Base-by-base conservation (phyloP, 2,113 vertebrate species). In the Edolisoma coerulescens region DNA sequence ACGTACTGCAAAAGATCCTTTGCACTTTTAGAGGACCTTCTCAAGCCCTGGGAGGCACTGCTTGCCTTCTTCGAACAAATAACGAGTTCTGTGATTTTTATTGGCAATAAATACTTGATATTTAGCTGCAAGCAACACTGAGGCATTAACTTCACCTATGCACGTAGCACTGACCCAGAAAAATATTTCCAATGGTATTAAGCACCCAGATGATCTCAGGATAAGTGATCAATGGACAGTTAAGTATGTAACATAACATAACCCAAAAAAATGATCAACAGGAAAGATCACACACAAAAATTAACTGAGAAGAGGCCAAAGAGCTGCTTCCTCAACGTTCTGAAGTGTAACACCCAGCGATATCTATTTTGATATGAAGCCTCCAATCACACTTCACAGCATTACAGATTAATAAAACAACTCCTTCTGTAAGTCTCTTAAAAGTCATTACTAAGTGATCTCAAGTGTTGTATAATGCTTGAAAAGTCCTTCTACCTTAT, bases 271-370 rank as follows among this genome's bases (percentile, higher is more conserved):
- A 95, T 39, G 74, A 86, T 67, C 89, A 96, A 86, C 75, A 50
- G 84, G 95, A 82, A 95, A 89, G 82, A 81, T 94, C 84, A 94
- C 74, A 95, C 90, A 85, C 85, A 91, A 78, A 93, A 96, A 87
- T 83, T 90, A 85, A 93, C 90, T 75, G 57, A 68, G 65, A 78
- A 91, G 42, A 81, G 76, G 71, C 63, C 84, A 41, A 90, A 89
- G 44, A 93, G 70, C 90, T 90, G 49, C 77, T 92, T 84, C 76
- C 85, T 87, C 89, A 60, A 52, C 6, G 5, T 78, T 49, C 45
- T 13, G 16, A 93, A 70, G 45, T 80, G 42, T 53, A 84, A 77
- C 21, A 19, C 21, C 41, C 37, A 39, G 80, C 49, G 39, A 50
- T 81, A 86, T 3, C 82, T 91, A 30, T 84, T 88, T 90, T 83